Conservation (phyloP, 2,113 vertebrate species). For the Motacilla tschutschensis region DNA sequence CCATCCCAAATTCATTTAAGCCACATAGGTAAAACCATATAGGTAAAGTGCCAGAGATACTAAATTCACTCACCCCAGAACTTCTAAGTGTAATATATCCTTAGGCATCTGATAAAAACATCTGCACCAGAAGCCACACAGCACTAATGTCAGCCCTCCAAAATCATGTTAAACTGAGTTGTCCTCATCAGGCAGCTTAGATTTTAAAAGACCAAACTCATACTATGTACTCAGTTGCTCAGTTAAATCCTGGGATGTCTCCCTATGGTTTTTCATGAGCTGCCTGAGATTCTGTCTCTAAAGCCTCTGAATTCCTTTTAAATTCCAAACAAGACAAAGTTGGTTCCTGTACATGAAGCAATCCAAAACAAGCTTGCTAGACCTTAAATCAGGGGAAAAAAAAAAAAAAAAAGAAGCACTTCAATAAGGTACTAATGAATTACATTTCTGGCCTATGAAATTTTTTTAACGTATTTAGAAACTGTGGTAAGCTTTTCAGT, state of each 20-base stretch:
- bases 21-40: accelerated
- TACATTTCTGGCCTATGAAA: not conserved
- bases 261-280: not conserved
- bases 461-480: not conserved
- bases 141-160: not conserved
- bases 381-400: accelerated
- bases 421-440: not conserved
- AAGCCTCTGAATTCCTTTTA: not conserved
- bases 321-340: constrained; percentile 11
- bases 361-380: not conserved
- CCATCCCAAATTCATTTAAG: not conserved
- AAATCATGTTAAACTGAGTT: not conserved
- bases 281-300: not conserved
- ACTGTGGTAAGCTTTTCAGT: not conserved
- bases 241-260: not conserved
- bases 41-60: not conserved
- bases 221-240: not conserved
- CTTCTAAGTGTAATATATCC: not conserved
- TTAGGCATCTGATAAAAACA: not conserved
- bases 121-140: not conserved
- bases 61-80: not conserved
- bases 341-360: not conserved
- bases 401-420: not conserved
- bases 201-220: not conserved
- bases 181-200: not conserved